Conservation (phyloP, 30 jellyfish, hydroid and myxozoan species). For the Aurelia aurita region DNA sequence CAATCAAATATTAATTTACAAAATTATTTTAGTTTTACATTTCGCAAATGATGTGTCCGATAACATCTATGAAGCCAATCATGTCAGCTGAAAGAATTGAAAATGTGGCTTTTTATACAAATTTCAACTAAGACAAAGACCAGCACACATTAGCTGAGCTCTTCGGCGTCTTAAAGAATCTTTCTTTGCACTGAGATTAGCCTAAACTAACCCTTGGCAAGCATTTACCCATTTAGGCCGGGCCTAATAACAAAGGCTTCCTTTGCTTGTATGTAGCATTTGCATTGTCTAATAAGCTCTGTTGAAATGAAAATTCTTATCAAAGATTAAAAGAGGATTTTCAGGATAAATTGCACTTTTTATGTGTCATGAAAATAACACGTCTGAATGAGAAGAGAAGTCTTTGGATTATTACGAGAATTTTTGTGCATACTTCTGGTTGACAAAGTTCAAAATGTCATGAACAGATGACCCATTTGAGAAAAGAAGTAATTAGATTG, state of each 20-base stretch:
- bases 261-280: slow-evolving; percentile 13
- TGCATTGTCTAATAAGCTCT: slow-evolving; percentile 19
- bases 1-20: background rate
- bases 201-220: slow-evolving; percentile 28
- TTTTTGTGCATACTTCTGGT: background rate
- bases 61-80: background rate
- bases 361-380: no score
- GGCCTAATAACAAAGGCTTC: slow-evolving; percentile 17
- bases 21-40: background rate
- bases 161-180: slow-evolving; percentile 39
- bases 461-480: no score
- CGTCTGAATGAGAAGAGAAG: background rate
- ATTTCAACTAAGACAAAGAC: background rate
- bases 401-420: slow-evolving; percentile 13
- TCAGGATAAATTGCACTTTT: no score
- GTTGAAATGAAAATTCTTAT: slow-evolving; percentile 45
- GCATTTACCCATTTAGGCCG: slow-evolving; percentile 33
- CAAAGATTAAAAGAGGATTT: slow-evolving; percentile 21
- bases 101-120: background rate
- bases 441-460: background rate
- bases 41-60: slow-evolving; percentile 4
- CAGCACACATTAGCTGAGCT: slow-evolving; percentile 20
- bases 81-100: background rate
- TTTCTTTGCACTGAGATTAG: slow-evolving; percentile 29
- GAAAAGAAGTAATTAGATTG: no score